phyloP scores from a whole-genome alignment of 2,797 vertebrate genomes.

The Microctenopoma lineatum region DNA sequence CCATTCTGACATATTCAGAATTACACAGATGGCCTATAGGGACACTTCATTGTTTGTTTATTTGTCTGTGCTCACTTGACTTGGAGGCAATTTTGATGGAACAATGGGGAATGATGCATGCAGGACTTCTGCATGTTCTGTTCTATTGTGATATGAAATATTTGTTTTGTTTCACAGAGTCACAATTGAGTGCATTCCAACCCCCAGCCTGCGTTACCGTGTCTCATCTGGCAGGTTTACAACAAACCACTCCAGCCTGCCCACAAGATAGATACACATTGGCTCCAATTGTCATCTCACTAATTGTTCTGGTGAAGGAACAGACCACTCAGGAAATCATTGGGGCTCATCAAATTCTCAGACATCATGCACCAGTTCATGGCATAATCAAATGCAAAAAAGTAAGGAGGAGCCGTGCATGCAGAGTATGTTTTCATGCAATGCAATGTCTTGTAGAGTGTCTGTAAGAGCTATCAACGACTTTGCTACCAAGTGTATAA shows the following conservation, averaged over 20 bases:
- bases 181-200: background rate
- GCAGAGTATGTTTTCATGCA: background rate
- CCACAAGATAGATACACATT: background rate
- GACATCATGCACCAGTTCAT: background rate
- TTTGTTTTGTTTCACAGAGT: constrained; percentile 16
- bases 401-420: background rate
- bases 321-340: background rate
- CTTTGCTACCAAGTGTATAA: too few relatives aligned
- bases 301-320: background rate
- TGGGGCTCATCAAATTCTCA: background rate
- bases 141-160: constrained; percentile 4
- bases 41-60: background rate
- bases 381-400: background rate
- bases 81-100: background rate
- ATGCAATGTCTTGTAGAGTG: too few relatives aligned
- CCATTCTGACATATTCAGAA: background rate
- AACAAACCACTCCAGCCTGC: background rate
- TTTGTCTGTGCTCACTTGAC: constrained; percentile 1
- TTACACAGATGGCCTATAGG: background rate
- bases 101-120: background rate
- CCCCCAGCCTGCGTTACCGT: background rate
- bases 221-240: background rate
- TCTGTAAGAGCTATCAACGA: too few relatives aligned
- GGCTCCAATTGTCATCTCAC: background rate
- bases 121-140: background rate